Evolutionary conservation across 2,888 invertebrate genomes (phyloP).

Genomic region (Geotrupes spiniger): DNA sequence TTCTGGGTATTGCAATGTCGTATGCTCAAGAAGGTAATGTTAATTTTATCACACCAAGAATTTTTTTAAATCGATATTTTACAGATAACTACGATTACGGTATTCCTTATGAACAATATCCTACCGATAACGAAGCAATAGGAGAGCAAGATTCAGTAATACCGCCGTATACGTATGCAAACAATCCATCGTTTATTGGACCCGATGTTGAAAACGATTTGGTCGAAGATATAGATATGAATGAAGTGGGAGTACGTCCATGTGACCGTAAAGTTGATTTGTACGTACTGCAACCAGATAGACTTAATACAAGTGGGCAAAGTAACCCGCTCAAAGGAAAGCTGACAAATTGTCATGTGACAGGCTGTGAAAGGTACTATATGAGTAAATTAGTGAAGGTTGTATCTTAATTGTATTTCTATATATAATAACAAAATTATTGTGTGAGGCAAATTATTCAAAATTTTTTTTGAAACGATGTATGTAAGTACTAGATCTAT

Average conservation of each 20-base stretch:
- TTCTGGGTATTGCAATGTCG: constrained; percentile 42
- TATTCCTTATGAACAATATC: constrained; percentile 23
- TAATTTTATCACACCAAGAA: too few species aligned
- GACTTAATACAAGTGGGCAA: constrained; percentile 72
- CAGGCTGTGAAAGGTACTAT: constrained; percentile 83
- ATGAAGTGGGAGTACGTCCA: constrained; percentile 62
- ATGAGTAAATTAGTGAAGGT: too few species aligned
- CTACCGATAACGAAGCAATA: constrained; percentile 27
- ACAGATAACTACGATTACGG: constrained; percentile 17
- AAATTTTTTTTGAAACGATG: too few species aligned
- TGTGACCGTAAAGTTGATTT: constrained; percentile 88
- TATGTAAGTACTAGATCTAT: too few species aligned
- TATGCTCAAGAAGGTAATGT: constrained; percentile 56
- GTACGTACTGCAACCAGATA: constrained; percentile 78
- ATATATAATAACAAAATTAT: too few species aligned
- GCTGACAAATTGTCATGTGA: constrained; percentile 82
- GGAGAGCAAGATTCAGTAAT: constrained; percentile 43
- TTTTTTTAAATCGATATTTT: too few species aligned
- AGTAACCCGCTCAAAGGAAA: constrained; percentile 86
- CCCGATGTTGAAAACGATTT: constrained; percentile 48
- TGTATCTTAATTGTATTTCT: too few species aligned
- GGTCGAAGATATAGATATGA: constrained; percentile 47
- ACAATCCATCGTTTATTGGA: constrained; percentile 45
- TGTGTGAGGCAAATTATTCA: too few species aligned
- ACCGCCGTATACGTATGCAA: constrained; percentile 49